These are phyloP conservation scores for Caenorhabditis japonica DNA, from an alignment of 2,888 invertebrate genomes.

Conservation along the genomic window DNA sequence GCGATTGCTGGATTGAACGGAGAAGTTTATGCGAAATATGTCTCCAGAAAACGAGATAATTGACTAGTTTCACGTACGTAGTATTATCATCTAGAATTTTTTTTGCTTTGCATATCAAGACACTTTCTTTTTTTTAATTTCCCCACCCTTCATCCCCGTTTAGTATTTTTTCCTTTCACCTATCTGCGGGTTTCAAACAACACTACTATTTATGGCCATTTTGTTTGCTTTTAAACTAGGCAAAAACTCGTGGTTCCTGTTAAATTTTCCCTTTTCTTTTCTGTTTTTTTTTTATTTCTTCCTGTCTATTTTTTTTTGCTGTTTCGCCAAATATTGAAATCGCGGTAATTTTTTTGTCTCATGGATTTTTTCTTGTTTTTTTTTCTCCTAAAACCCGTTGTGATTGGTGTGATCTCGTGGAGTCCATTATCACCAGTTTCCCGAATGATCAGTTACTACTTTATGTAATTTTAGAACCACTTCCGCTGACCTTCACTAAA, in stretches of 20 bases:
- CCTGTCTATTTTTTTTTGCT: not conserved
- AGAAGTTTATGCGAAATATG: not conserved
- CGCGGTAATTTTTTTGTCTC: not conserved
- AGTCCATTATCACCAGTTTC: too few relatives aligned
- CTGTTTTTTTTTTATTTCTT: slow-evolving; percentile 1
- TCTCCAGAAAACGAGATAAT: not conserved
- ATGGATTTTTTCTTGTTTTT: not conserved
- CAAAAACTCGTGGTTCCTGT: slow-evolving; percentile 1
- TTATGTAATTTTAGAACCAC: too few relatives aligned
- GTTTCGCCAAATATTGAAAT: not conserved
- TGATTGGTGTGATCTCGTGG: slow-evolving; percentile 20
- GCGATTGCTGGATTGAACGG: not conserved
- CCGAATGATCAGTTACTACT: too few relatives aligned
- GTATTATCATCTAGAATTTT: not conserved
- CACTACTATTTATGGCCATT: slow-evolving; percentile 16
- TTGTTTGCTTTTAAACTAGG: slow-evolving; percentile 15
- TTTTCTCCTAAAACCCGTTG: slow-evolving; percentile 4
- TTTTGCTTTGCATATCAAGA: not conserved
- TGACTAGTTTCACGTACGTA: not conserved
- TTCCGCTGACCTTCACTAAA: not conserved
- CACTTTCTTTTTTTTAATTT: not conserved
- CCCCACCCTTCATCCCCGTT: not conserved
- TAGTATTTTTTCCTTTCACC: slow-evolving; percentile 1
- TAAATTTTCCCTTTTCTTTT: not conserved
- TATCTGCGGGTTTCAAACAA: slow-evolving; percentile 10